Base-by-base conservation (phyloP, 2,888 invertebrate genomes). In the Clivina fossor region DNA sequence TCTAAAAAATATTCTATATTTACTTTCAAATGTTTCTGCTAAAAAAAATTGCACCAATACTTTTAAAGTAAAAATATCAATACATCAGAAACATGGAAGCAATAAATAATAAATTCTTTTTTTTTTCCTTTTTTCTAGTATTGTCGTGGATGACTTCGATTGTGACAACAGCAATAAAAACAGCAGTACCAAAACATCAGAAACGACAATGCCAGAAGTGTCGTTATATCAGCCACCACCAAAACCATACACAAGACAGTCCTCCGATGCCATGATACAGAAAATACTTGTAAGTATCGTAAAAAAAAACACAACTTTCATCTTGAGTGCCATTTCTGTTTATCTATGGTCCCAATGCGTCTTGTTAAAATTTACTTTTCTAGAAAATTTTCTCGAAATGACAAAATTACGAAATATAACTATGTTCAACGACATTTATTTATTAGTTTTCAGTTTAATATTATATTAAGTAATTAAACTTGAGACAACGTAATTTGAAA, bases 91-190 rank as follows among this genome's bases (percentile, higher is more conserved):
- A 26, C 26, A 26, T 26, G 8, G 26, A 5, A 26, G 8, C 5
- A 26, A 8, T 26, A 26, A 26, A 26, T 8, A 8, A 26, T 5
- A 8, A 8, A 26, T 26, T 26, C 8, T 26, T 26, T 8, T 18
- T 20, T 47, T 28, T 32, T 51, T 40, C 38, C 54, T 58, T 65
- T 44, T 20, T 70, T 69, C 16, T 65, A 72, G 71, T 61, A 71
- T 72, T 47, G 66, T 72, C 26, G 65, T 72, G 32, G 71, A 71
- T 60, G 72, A 72, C 53, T 71, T 71, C 56, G 72, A 72, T 59
- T 68, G 68, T 19, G 44, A 58, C 54, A 9, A 64, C 66, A 61
- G 61, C 60, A 28, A 41, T 57, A 51, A 50, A 28, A 56, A 49
- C 33, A 59, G 43, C 28, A 58, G 57, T 57, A 43, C 48, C 32